These are phyloP conservation scores for Oscheius sp. DNA, from an alignment of 2,888 invertebrate genomes.

Conservation along the genomic window DNA sequence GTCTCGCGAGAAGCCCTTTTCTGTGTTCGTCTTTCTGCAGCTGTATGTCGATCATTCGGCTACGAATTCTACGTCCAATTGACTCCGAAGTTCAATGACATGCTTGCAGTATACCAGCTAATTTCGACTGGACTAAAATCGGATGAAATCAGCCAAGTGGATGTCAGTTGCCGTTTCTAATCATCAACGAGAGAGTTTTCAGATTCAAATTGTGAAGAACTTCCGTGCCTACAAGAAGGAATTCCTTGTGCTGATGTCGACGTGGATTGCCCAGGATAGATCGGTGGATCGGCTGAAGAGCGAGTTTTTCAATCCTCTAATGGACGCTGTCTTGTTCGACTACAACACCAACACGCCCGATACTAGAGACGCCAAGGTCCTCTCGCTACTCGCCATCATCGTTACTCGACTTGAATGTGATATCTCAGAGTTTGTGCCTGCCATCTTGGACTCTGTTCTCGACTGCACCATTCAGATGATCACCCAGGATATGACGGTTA, in stretches of 20 bases:
- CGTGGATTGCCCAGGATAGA: conserved; percentile 92
- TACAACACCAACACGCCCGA: conserved; percentile 95
- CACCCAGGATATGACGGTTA: conserved; percentile 79
- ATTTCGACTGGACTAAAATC: conserved; percentile 9
- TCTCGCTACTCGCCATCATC: conserved; percentile 75
- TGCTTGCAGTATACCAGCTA: conserved; percentile 17
- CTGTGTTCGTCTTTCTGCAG: conserved; percentile 97
- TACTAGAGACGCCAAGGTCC: conserved; percentile 96
- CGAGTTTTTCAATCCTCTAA: conserved; percentile 94
- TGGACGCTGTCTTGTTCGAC: conserved; percentile 95
- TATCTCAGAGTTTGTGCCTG: conserved; percentile 79
- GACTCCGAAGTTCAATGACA: conserved; percentile 77
- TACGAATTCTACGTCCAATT: conserved; percentile 90
- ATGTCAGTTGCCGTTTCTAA: neutral
- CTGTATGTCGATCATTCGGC: conserved; percentile 97
- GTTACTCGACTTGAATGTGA: conserved; percentile 63
- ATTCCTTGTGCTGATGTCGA: conserved; percentile 93
- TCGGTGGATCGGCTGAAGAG: conserved; percentile 88
- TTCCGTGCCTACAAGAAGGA: conserved; percentile 99
- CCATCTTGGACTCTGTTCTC: conserved; percentile 98
- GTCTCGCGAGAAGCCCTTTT: conserved; percentile 96
- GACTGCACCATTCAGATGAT: conserved; percentile 96
- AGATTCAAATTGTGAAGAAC: conserved; percentile 84
- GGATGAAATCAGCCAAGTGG: neutral
- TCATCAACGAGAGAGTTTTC: conserved; percentile 87